phyloP scores from a whole-genome alignment of 2,888 invertebrate species.

The Melinaea menophilus region DNA sequence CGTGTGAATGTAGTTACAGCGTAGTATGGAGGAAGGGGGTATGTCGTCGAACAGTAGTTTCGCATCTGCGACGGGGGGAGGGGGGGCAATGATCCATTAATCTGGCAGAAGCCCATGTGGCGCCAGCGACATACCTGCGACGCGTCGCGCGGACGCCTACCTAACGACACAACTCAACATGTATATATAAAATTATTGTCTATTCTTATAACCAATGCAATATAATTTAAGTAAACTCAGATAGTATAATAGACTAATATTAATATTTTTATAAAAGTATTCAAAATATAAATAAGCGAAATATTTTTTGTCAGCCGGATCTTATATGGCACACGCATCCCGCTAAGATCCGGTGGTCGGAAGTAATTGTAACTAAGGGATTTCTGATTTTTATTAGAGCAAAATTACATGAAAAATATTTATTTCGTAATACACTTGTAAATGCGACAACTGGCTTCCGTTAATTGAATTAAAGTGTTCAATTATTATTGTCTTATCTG shows the following conservation, averaged over 20 bases:
- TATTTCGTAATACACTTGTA: background rate
- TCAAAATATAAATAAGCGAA: background rate
- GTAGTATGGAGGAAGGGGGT: conserved; percentile 61
- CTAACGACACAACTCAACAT: conserved; percentile 70
- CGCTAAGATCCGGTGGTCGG: conserved; percentile 47
- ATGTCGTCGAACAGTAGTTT: conserved; percentile 70
- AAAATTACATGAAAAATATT: background rate
- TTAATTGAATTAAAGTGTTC: background rate
- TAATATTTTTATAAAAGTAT: background rate
- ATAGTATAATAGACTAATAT: too few relatives aligned
- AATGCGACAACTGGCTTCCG: background rate
- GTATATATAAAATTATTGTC: conserved; percentile 38
- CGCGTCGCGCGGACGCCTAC: conserved; percentile 75
- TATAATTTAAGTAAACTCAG: too few relatives aligned
- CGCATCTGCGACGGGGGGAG: conserved; percentile 59
- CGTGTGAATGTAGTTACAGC: conserved; percentile 38
- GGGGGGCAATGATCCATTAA: conserved; percentile 90
- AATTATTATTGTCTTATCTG: background rate
- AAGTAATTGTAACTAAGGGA: conserved; percentile 62
- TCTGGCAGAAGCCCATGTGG: conserved; percentile 89
- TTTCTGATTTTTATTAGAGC: conserved; percentile 56
- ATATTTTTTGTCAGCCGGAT: conserved; percentile 2
- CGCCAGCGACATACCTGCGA: conserved; percentile 79
- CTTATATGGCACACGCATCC: conserved; percentile 33
- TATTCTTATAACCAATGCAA: conserved; percentile 8